Conservation (phyloP, 2,113 vertebrate genomes). For the Zeus faber region DNA sequence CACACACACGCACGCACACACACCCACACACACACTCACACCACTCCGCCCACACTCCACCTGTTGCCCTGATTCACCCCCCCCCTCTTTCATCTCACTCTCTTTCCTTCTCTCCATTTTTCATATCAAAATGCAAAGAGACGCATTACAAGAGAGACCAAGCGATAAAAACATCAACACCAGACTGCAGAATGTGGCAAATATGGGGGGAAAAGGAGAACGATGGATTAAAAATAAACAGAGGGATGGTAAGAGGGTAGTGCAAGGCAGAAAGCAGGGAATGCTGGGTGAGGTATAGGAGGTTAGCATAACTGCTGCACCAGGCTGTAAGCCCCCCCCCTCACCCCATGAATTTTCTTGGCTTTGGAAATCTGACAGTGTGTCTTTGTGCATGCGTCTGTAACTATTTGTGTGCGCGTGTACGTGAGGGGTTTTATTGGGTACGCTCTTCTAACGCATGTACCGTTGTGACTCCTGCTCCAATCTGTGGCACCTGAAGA, state of each 20-base stretch:
- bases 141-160: no score
- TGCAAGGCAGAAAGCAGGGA: not conserved
- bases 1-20: no score
- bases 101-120: constrained; percentile 6
- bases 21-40: constrained; percentile 21
- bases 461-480: constrained; percentile 18
- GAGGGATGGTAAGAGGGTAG: no score
- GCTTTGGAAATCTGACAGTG: no score
- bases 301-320: constrained; percentile 20
- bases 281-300: not conserved
- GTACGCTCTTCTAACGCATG: not conserved
- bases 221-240: no score
- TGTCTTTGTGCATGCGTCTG: not conserved
- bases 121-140: no score
- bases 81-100: constrained; percentile 20
- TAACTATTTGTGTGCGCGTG: not conserved
- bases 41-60: constrained; percentile 41
- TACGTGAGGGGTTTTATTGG: not conserved
- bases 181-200: no score
- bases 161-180: no score
- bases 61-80: constrained; percentile 1
- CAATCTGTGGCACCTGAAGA: not conserved
- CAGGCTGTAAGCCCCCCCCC: constrained; percentile 5
- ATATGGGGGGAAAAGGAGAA: no score
- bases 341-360: not conserved